A percentile compares a stretch with the other conserved stretches of the same genome.
phyloP scores from a whole-genome alignment of 2,888 invertebrate species.

The Drymonia ruficornis region DNA sequence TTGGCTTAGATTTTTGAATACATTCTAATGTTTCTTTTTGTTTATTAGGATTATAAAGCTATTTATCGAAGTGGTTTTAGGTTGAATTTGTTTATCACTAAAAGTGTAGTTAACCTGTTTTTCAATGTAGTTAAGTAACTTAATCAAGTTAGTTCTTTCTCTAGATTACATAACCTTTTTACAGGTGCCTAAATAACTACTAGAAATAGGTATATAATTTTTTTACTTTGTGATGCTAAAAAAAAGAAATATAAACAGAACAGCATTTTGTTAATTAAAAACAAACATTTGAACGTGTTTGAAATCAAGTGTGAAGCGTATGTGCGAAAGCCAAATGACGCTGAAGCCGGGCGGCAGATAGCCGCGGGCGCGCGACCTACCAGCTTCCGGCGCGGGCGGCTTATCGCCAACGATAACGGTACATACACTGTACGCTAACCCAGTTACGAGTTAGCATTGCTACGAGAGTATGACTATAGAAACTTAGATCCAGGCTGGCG shows the following conservation, averaged over 20 bases:
- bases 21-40: not conserved
- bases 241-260: not conserved
- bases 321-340: constrained; percentile 58
- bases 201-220: too few species aligned
- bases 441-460: constrained; percentile 48
- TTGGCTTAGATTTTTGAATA: constrained; percentile 11
- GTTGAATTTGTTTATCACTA: too few species aligned
- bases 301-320: constrained; percentile 51
- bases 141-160: too few species aligned
- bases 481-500: constrained; percentile 25
- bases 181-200: too few species aligned
- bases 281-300: constrained; percentile 35
- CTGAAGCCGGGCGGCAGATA: constrained; percentile 50
- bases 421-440: constrained; percentile 45
- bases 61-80: too few species aligned
- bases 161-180: too few species aligned
- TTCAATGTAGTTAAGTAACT: too few species aligned
- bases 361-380: constrained; percentile 57
- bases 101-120: too few species aligned
- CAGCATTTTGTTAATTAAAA: constrained; percentile 19
- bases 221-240: too few species aligned
- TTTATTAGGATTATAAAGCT: not conserved
- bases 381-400: constrained; percentile 66
- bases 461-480: constrained; percentile 16
- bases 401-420: constrained; percentile 75